Conservation (phyloP, 1,140 invertebrate genomes). For the Nixonia krombeini region DNA sequence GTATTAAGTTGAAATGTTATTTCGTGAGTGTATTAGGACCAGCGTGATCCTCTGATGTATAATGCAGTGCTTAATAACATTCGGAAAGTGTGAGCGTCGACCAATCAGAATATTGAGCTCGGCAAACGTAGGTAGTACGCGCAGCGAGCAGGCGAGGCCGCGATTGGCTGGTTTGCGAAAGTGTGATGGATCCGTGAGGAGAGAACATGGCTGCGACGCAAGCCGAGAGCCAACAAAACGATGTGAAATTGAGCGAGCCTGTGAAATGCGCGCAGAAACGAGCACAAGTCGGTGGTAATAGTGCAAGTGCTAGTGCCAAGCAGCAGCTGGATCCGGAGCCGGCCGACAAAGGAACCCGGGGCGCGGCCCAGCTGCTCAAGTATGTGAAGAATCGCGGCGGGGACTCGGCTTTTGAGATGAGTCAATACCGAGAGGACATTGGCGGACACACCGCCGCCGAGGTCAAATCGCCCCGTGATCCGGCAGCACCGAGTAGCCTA, state of each 20-base stretch:
- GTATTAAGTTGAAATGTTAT: conserved; percentile 48
- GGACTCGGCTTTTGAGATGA: conserved; percentile 69
- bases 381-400: conserved; percentile 24
- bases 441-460: conserved; percentile 66
- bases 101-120: conserved; percentile 51
- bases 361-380: conserved; percentile 66
- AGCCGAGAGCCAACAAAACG: conserved; percentile 75
- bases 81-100: conserved; percentile 37
- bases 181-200: conserved; percentile 62
- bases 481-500: conserved; percentile 51
- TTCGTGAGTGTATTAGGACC: conserved; percentile 4
- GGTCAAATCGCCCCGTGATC: conserved; percentile 65
- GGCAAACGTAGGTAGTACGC: conserved; percentile 54
- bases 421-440: conserved; percentile 73
- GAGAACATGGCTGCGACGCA: conserved; percentile 75
- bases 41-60: conserved; percentile 10
- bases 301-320: conserved; percentile 63
- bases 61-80: conserved; percentile 36
- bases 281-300: conserved; percentile 60
- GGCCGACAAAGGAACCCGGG: conserved; percentile 65
- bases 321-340: conserved; percentile 62
- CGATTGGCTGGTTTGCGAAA: conserved; percentile 60
- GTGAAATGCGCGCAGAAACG: conserved; percentile 70
- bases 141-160: conserved; percentile 51
- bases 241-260: conserved; percentile 71